phyloP scores from a whole-genome alignment of 2,888 invertebrate genomes.

The Polydrusus tereticollis region DNA sequence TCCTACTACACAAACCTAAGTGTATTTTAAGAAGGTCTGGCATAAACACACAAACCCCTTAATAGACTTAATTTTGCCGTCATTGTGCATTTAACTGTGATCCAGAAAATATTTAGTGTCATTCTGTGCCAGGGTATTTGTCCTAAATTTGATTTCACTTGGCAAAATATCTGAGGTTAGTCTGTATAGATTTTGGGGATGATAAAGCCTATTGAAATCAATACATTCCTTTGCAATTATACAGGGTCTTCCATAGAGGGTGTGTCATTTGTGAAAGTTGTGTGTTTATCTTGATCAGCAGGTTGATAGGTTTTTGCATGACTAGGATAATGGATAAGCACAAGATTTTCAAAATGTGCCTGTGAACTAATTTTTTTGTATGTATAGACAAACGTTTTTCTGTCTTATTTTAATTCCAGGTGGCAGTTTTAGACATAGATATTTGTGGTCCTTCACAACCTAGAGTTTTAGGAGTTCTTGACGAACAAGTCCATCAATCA shows the following conservation, averaged over 20 bases:
- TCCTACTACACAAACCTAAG: neutral
- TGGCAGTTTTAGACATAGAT: slow-evolving; percentile 96
- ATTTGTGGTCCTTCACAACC: slow-evolving; percentile 99
- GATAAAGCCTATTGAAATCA: neutral
- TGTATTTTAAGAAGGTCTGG: neutral
- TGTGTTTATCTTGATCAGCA: too few species aligned
- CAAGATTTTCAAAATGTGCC: neutral
- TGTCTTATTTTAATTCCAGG: too few species aligned
- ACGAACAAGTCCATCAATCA: slow-evolving; percentile 95
- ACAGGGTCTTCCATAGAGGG: too few species aligned
- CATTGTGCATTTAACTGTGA: slow-evolving; percentile 2
- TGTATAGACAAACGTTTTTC: too few species aligned
- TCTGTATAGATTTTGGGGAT: neutral
- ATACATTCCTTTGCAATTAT: slow-evolving; percentile 12
- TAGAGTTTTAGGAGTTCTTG: slow-evolving; percentile 90
- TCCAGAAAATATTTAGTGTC: slow-evolving; percentile 47
- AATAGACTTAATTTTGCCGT: neutral
- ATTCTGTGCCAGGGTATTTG: slow-evolving; percentile 55
- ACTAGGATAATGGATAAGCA: too few species aligned
- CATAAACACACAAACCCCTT: neutral
- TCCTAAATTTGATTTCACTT: slow-evolving; percentile 47
- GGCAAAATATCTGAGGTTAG: slow-evolving; percentile 22
- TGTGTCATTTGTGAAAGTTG: too few species aligned
- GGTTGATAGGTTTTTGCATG: too few species aligned
- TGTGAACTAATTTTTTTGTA: too few species aligned